Conservation (phyloP, 2,888 invertebrate genomes). For the Mesorhabditis sp. region DNA sequence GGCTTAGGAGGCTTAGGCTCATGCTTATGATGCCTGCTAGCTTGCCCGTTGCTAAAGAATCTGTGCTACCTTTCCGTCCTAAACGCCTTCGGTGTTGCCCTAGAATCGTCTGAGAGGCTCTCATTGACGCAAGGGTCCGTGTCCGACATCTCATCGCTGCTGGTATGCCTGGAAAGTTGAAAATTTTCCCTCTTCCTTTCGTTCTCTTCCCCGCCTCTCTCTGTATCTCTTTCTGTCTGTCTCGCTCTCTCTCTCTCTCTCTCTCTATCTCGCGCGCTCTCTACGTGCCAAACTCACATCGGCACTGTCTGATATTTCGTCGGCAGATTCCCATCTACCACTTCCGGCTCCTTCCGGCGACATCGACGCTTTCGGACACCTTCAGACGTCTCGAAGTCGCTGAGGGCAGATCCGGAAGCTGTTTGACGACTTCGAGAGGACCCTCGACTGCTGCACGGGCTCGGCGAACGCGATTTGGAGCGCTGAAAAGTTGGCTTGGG, state of each 20-base stretch:
- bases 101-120: slow-evolving; percentile 1
- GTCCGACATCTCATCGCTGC: neutral
- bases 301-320: slow-evolving; percentile 3
- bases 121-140: neutral
- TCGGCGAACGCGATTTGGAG: too few species aligned
- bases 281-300: neutral
- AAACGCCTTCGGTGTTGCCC: slow-evolving; percentile 5
- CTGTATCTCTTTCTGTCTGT: too few species aligned
- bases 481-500: too few species aligned
- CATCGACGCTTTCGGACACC: neutral
- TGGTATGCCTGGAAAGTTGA: neutral
- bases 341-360: too few species aligned
- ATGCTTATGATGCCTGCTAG: neutral
- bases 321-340: neutral
- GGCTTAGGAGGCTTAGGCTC: neutral
- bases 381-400: neutral
- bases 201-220: too few species aligned
- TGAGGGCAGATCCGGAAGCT: neutral
- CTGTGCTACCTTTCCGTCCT: neutral
- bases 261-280: too few species aligned
- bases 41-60: neutral
- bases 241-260: too few species aligned
- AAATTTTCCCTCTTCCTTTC: neutral
- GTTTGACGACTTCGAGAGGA: neutral
- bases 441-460: too few species aligned